Percentiles rank a stretch among this genome's conserved stretches.
Evolutionary conservation across 2,888 invertebrate species (phyloP).

Genomic region (Drosophila paranaensis): DNA sequence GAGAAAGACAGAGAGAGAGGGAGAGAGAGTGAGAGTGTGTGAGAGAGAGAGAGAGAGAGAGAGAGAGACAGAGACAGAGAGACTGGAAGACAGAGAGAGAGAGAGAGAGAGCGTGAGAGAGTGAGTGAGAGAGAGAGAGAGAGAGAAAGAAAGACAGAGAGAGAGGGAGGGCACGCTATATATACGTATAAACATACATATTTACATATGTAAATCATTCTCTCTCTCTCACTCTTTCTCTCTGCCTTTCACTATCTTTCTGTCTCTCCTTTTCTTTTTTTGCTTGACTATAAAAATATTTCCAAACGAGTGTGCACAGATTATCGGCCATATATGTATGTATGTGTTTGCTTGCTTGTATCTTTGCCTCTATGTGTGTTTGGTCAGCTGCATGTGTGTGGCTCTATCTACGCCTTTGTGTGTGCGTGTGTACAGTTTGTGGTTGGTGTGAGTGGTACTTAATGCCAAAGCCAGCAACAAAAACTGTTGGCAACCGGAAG

Average conservation of each 20-base stretch:
- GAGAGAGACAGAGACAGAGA: too few species aligned
- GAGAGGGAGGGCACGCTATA: too few species aligned
- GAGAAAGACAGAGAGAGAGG: too few species aligned
- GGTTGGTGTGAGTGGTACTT: conserved; percentile 26
- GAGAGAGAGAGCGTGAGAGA: too few species aligned
- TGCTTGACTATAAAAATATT: neutral
- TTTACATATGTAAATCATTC: too few species aligned
- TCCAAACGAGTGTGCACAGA: neutral
- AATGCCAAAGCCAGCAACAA: conserved; percentile 25
- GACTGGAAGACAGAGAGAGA: too few species aligned
- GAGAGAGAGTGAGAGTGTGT: too few species aligned
- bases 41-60: too few species aligned
- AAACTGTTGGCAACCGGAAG: conserved; percentile 37
- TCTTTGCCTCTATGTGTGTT: neutral
- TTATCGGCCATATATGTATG: neutral
- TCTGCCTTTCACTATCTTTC: too few species aligned
- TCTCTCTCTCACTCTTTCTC: neutral
- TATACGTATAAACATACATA: neutral
- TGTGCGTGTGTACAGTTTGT: neutral
- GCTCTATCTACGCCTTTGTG: too few species aligned
- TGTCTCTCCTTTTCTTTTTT: neutral
- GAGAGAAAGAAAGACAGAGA: too few species aligned
- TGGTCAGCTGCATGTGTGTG: neutral
- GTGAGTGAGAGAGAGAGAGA: too few species aligned
- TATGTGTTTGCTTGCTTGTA: neutral